Base-by-base conservation (phyloP, 1,140 invertebrate genomes). In the Orussus abietinus region DNA sequence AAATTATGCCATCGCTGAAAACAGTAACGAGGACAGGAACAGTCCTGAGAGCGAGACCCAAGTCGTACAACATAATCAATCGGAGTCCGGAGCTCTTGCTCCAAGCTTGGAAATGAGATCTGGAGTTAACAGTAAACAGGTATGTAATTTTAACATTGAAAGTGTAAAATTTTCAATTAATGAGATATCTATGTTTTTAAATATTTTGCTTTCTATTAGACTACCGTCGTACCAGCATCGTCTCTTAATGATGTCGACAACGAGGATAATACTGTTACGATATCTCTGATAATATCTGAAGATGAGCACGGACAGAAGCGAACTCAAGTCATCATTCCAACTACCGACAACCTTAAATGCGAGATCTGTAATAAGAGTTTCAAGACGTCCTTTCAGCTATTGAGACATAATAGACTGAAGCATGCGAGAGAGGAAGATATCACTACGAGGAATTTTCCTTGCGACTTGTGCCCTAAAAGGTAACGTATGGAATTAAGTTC, bases 311-410 rank as follows among this genome's bases (percentile, higher is more conserved):
- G 71, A 4, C 66, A 72, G 34, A 72, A 74, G 43, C 46, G 69
- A 49, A 74, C 71, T 11, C 71, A 74, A 53, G 71, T 74, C 14
- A 72, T 74, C 26, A 74, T 74, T 49, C 71, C 71, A 31, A 71
- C 69, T n/a, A 57, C 63, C 4, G 66, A 71, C 34, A 66, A 61
- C 35, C 44, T 65, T 6, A 74, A 72, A 19, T 74, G 71, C 32
- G 59, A 72, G 26, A 57, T 69, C 13, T 74, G 69, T 43, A 62
- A 69, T 28, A 74, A 66, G 50, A 65, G 51, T 9, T 74, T 74
- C 28, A 74, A 74, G 42, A 65, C 68, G 0, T 64, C 67, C 4
- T 66, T 69, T 13, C 71, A 74, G 42, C 52, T 74, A 38, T 50
- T 74, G 10, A 60, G 66, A 21, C 71, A 74, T 14, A 74, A 70